Evolutionary conservation across 1,140 invertebrate species (phyloP), one percentile per base, ranked within the genome.

Genomic region (Formica selysi): DNA sequence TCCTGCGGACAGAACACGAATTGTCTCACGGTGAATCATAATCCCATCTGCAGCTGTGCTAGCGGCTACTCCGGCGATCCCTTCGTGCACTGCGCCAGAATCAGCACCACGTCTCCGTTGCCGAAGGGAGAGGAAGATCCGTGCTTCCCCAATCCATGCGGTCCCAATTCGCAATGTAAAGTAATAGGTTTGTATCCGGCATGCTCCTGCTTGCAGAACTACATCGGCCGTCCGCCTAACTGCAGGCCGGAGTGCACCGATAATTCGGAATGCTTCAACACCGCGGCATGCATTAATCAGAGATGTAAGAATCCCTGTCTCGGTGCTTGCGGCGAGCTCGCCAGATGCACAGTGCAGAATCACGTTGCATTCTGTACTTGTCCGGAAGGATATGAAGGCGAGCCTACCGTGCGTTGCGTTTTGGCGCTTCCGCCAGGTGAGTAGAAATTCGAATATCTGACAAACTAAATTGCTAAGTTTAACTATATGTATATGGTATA

Each of bases 21-120:
- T 76, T 98, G 98, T 90, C 96, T 97, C 92, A 97, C 98, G 11
- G 96, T 98, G 16, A 98, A 97, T 86, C 98, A 98, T 91, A 98
- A 98, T 94, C 97, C 98, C 3, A 97, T 98, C 87, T 98, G 98
- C 93, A 97, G 96, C 89, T 98, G 97, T 91, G 95, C 96, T 54
- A 94, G 95, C 86, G 97, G 97, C 85, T 97, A 96, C 90, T 97
- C 96, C 29, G 98, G 98, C 86, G 97, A 98, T 96, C 97, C 97
- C 38, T 97, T 98, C 92, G 95, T 96, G 59, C 95, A 95, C 90
- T 98, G 97, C 92, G 92, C 92, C 64, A 96, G 95, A 87, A 95
- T 96, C 93, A 95, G 96, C 95, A 91, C 83, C 2, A 80, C 86
- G 29, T 57, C 92, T 71, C 87, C 93, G 48, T 91, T 88, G 22